Percentiles rank a stretch among this genome's conserved stretches.
Conservation (phyloP, 2,797 vertebrate species). For the Cichlasoma orientale region DNA sequence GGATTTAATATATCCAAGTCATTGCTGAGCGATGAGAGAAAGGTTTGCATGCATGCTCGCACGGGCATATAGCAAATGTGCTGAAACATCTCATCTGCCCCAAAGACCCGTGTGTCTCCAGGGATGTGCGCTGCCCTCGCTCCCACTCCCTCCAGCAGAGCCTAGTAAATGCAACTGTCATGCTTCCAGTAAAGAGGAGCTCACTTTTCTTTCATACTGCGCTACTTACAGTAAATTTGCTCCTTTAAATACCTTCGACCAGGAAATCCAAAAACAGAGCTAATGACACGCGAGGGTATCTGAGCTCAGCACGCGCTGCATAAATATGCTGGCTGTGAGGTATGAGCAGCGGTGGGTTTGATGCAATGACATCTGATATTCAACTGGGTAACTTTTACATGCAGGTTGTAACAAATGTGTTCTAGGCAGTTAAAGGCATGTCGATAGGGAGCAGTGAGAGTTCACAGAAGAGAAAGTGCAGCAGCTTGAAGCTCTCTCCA, state of each 20-base stretch:
- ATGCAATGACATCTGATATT: conserved; percentile 42
- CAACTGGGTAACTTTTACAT: conserved; percentile 35
- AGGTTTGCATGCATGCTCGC: conserved; percentile 13
- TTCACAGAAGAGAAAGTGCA: conserved; percentile 52
- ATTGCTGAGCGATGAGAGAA: conserved; percentile 17
- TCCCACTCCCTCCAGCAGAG: conserved; percentile 29
- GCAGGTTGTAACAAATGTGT: conserved; percentile 30
- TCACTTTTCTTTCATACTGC: conserved; percentile 34
- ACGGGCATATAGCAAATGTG: conserved; percentile 39
- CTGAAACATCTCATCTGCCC: conserved; percentile 49
- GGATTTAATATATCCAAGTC: conserved; percentile 12
- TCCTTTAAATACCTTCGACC: conserved; percentile 48
- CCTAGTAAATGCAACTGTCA: conserved; percentile 60
- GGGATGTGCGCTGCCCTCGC: conserved; percentile 34
- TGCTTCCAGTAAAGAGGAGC: conserved; percentile 26
- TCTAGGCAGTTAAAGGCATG: background rate
- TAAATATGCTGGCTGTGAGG: conserved; percentile 10
- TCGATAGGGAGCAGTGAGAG: conserved; percentile 44
- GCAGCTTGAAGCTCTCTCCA: conserved; percentile 23
- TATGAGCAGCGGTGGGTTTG: conserved; percentile 12
- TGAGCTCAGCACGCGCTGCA: background rate
- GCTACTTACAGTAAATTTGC: conserved; percentile 22
- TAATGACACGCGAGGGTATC: conserved; percentile 15
- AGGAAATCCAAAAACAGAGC: conserved; percentile 31
- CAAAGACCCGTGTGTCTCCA: conserved; percentile 30